phyloP scores from a whole-genome alignment of 2,888 invertebrate genomes.

The Drosophila helvetica region DNA sequence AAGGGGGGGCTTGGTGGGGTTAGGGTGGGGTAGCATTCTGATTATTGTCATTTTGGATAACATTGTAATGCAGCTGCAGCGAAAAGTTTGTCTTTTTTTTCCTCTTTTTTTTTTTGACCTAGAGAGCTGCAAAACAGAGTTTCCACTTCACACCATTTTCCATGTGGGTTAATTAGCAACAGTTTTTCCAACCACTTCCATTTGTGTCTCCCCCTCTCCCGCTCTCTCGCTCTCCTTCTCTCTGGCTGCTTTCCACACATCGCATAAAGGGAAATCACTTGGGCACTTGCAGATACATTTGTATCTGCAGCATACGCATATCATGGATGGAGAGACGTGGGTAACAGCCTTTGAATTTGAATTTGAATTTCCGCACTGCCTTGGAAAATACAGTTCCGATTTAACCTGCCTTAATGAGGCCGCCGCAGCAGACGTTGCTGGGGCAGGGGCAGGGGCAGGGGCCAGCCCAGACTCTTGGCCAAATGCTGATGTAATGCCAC shows the following conservation, averaged over 20 bases:
- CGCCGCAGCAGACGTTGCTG: neutral
- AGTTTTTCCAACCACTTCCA: neutral
- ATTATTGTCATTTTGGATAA: slow-evolving; percentile 55
- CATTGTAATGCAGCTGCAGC: slow-evolving; percentile 58
- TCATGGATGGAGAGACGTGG: slow-evolving; percentile 6
- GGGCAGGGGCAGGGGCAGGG: neutral
- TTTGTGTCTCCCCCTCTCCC: neutral
- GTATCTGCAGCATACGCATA: slow-evolving; percentile 5
- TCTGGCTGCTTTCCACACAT: neutral
- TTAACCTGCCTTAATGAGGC: slow-evolving; percentile 22
- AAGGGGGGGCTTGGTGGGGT: neutral
- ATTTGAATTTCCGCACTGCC: slow-evolving; percentile 64
- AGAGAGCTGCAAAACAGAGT: slow-evolving; percentile 4
- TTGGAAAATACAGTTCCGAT: slow-evolving; percentile 67
- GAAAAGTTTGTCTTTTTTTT: neutral
- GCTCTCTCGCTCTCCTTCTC: neutral
- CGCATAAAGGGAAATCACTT: slow-evolving; percentile 31
- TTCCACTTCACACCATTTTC: slow-evolving; percentile 30
- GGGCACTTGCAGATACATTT: slow-evolving; percentile 21
- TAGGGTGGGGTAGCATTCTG: slow-evolving; percentile 35
- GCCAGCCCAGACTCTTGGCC: slow-evolving; percentile 1
- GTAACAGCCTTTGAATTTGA: slow-evolving; percentile 54
- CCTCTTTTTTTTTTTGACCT: neutral
- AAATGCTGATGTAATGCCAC: slow-evolving; percentile 71
- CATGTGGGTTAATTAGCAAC: slow-evolving; percentile 46